Percentiles rank a stretch among this genome's conserved stretches.
phyloP scores from a whole-genome alignment of 2,888 invertebrate genomes.

The Embidobia sp. region DNA sequence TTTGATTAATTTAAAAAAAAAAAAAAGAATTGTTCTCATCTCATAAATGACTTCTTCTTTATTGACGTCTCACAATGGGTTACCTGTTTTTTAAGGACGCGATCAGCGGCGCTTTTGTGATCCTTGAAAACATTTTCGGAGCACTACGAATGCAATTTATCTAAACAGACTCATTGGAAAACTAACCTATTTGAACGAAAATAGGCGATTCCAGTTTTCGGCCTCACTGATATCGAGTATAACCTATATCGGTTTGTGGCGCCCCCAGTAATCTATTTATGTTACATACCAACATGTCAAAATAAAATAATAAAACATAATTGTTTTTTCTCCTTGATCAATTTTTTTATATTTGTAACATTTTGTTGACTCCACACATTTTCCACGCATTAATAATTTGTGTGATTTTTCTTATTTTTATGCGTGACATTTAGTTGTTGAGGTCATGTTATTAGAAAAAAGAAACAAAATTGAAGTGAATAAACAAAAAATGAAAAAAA shows the following conservation, averaged over 20 bases:
- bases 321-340: no score
- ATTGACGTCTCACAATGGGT: not conserved
- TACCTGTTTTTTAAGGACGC: slow-evolving; percentile 30
- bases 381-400: no score
- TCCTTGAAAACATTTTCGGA: slow-evolving; percentile 21
- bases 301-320: no score
- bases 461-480: no score
- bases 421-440: no score
- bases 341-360: not conserved
- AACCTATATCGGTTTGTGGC: not conserved
- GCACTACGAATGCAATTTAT: slow-evolving; percentile 11
- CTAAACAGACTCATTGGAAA: slow-evolving; percentile 19
- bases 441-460: no score
- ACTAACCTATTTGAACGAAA: slow-evolving; percentile 13
- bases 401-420: no score
- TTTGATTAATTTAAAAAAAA: not conserved
- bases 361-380: no score
- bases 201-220: slow-evolving; percentile 20
- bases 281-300: no score
- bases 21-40: not conserved
- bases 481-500: no score
- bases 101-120: slow-evolving; percentile 10
- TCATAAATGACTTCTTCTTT: not conserved
- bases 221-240: slow-evolving; percentile 2
- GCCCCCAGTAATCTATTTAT: not conserved